Conservation (phyloP, 2,797 vertebrate species). For the Epinephelus malabaricus region DNA sequence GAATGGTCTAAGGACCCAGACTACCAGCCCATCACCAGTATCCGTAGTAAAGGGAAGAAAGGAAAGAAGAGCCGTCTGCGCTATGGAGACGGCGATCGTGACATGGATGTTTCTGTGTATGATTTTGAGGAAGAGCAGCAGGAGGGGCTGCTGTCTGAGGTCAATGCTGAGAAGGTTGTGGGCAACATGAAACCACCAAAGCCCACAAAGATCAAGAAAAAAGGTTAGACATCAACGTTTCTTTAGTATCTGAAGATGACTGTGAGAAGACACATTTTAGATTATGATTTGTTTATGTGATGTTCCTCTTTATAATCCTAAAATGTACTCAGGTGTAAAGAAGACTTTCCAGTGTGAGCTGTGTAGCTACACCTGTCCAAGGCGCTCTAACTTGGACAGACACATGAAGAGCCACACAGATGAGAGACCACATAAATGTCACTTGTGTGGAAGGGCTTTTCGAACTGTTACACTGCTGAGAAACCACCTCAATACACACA, state of each 20-base stretch:
- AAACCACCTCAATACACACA: slow-evolving; percentile 98
- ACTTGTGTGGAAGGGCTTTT: slow-evolving; percentile 96
- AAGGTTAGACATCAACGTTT: slow-evolving; percentile 85
- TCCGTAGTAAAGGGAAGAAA: slow-evolving; percentile 96
- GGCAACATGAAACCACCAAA: slow-evolving; percentile 99
- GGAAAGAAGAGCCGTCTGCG: slow-evolving; percentile 97
- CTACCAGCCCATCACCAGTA: slow-evolving; percentile 90
- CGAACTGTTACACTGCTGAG: slow-evolving; percentile 95
- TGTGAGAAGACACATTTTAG: not conserved
- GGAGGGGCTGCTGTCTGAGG: slow-evolving; percentile 95
- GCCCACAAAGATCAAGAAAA: slow-evolving; percentile 99
- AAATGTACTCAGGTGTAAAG: slow-evolving; percentile 90
- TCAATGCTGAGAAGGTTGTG: slow-evolving; percentile 98
- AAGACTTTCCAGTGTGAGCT: slow-evolving; percentile 98
- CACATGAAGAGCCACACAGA: slow-evolving; percentile 99
- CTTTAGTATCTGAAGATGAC: not conserved
- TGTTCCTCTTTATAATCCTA: not conserved
- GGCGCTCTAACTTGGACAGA: slow-evolving; percentile 95
- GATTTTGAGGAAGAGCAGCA: slow-evolving; percentile 99
- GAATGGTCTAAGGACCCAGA: slow-evolving; percentile 97
- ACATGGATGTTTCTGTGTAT: slow-evolving; percentile 98
- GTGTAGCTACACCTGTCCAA: slow-evolving; percentile 96
- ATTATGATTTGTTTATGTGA: not conserved
- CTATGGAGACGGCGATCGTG: slow-evolving; percentile 95
- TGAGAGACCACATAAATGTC: slow-evolving; percentile 97